Evolutionary conservation across 2,797 vertebrate genomes (phyloP).

Genomic region (Percopsis omiscomaycus): DNA sequence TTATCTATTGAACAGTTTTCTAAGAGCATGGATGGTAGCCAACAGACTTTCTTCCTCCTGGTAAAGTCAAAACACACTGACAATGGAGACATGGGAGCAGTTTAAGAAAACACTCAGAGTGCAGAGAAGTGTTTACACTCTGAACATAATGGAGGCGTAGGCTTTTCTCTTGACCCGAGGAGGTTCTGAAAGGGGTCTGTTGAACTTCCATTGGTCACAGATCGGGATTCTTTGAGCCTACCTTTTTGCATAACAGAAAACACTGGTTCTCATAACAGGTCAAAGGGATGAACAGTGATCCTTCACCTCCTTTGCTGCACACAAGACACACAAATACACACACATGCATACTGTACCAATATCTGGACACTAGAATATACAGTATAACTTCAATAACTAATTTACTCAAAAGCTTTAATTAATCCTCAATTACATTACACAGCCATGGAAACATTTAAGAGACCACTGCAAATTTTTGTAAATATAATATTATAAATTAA

Average conservation of each 20-base stretch:
- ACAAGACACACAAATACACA: not conserved
- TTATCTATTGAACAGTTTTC: not conserved
- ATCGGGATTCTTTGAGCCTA: not conserved
- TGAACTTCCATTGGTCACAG: not conserved
- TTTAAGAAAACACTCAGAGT: not conserved
- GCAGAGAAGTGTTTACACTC: not conserved
- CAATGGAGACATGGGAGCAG: not conserved
- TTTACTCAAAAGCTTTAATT: too few species aligned
- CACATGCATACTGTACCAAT: too few species aligned
- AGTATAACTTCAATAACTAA: too few species aligned
- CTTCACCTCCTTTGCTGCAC: not conserved
- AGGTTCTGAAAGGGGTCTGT: not conserved
- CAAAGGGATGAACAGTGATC: conserved; percentile 5
- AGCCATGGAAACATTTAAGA: too few species aligned
- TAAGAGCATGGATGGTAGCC: too few species aligned
- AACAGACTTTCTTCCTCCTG: not conserved
- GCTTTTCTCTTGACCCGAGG: conserved; percentile 12
- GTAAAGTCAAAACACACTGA: not conserved
- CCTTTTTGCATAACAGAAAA: not conserved
- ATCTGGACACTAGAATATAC: too few species aligned
- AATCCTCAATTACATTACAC: too few species aligned
- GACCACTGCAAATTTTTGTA: too few species aligned
- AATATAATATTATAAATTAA: too few species aligned
- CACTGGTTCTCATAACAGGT: not conserved
- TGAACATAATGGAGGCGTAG: not conserved